Percentiles rank a stretch among this genome's conserved stretches.
These are phyloP conservation scores for Oscheius sp. DNA, from an alignment of 2,888 invertebrate genomes.

Conservation along the genomic window DNA sequence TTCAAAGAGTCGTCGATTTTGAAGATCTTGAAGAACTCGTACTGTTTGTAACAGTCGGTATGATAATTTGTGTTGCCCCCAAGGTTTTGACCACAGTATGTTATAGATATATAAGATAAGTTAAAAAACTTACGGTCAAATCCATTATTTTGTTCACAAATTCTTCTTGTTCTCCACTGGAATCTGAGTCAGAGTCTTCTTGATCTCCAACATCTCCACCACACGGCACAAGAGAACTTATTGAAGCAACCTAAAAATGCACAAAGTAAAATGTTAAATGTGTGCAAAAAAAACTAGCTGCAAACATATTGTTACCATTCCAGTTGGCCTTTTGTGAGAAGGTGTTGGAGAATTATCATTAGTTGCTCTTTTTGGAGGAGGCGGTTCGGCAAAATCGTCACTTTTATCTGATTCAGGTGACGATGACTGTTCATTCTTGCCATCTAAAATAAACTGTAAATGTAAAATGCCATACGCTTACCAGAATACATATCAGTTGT, in stretches of 20 bases:
- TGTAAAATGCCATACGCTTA: background rate
- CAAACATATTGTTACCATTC: conserved; percentile 38
- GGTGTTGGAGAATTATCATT: conserved; percentile 37
- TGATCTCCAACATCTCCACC: conserved; percentile 38
- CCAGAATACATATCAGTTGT: conserved; percentile 39
- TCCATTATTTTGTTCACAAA: conserved; percentile 17
- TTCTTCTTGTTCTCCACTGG: conserved; percentile 30
- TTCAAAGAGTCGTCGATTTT: too few species aligned
- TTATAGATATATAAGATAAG: too few species aligned
- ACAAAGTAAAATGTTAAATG: background rate
- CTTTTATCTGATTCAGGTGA: conserved; percentile 21
- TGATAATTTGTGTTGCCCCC: too few species aligned
- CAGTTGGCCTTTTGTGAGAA: conserved; percentile 33
- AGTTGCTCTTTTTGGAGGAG: conserved; percentile 40
- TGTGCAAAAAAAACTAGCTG: background rate
- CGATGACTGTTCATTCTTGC: background rate
- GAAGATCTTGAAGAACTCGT: too few species aligned
- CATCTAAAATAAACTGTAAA: background rate
- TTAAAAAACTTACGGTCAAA: too few species aligned
- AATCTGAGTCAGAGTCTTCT: too few species aligned
- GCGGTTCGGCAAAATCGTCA: conserved; percentile 36
- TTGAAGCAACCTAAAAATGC: conserved; percentile 33
- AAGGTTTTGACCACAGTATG: too few species aligned
- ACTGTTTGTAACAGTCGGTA: too few species aligned
- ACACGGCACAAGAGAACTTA: conserved; percentile 38